A percentile compares a stretch with the other conserved stretches of the same genome.
phyloP scores from a whole-genome alignment of 2,113 vertebrate species.

The Pangasianodon hypophthalmus region DNA sequence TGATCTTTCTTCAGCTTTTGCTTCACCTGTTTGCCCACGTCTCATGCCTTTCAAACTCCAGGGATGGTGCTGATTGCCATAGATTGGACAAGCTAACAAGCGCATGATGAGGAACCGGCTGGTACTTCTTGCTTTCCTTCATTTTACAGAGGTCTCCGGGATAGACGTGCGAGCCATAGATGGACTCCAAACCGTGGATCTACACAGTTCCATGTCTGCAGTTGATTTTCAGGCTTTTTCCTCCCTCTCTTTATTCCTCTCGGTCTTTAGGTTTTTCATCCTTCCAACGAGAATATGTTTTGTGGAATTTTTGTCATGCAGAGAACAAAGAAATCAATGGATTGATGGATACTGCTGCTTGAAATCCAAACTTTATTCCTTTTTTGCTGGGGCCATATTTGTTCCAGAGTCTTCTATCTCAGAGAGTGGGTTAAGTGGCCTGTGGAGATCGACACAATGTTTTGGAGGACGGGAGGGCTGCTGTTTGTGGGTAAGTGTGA shows the following conservation, averaged over 20 bases:
- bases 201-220: constrained; percentile 79
- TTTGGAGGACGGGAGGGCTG: constrained; percentile 73
- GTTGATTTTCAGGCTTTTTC: constrained; percentile 70
- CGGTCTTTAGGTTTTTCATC: constrained; percentile 41
- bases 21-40: constrained; percentile 82
- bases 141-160: constrained; percentile 43
- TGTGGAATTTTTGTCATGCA: constrained; percentile 59
- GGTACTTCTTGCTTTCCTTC: constrained; percentile 74
- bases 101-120: constrained; percentile 90
- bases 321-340: constrained; percentile 47
- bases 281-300: constrained; percentile 58
- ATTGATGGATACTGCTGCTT: constrained; percentile 60
- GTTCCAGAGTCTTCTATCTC: constrained; percentile 71
- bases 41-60: constrained; percentile 94
- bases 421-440: constrained; percentile 78
- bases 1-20: constrained; percentile 98
- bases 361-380: constrained; percentile 66
- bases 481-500: constrained; percentile 84
- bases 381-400: constrained; percentile 70
- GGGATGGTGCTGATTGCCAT: constrained; percentile 98
- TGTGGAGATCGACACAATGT: constrained; percentile 72
- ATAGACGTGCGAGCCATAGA: constrained; percentile 74
- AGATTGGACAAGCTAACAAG: constrained; percentile 99
- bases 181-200: constrained; percentile 73
- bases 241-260: constrained; percentile 58